Conservation (phyloP, 23 tunicate genomes). For the Halocynthia roretzi region DNA sequence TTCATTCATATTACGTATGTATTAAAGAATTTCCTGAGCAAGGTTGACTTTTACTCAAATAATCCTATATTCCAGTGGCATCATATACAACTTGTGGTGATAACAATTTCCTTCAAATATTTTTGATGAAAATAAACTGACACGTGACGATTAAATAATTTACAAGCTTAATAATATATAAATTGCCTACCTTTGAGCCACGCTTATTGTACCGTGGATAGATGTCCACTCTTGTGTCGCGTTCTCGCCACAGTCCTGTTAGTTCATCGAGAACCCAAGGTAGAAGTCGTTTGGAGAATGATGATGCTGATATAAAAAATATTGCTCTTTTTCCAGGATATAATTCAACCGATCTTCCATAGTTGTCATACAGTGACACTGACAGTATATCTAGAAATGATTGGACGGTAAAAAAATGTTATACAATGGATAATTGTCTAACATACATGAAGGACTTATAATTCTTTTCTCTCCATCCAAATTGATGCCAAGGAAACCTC, state of each 20-base stretch:
- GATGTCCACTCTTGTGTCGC: slow-evolving; percentile 33
- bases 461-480: slow-evolving; percentile 52
- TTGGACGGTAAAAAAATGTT: not conserved
- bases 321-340: slow-evolving; percentile 55
- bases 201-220: slow-evolving; percentile 37
- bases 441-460: slow-evolving; percentile 55
- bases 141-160: too few relatives aligned
- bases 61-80: too few relatives aligned
- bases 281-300: slow-evolving; percentile 36
- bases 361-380: slow-evolving; percentile 34
- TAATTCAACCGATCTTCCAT: slow-evolving; percentile 38
- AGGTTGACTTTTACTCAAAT: too few relatives aligned
- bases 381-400: slow-evolving; percentile 48
- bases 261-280: slow-evolving; percentile 81
- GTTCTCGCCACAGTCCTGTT: slow-evolving; percentile 85
- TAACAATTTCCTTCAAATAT: too few relatives aligned
- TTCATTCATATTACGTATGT: too few relatives aligned
- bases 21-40: too few relatives aligned
- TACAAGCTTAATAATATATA: too few relatives aligned
- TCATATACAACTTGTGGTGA: too few relatives aligned
- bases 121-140: too few relatives aligned
- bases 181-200: slow-evolving; percentile 29
- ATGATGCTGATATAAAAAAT: slow-evolving; percentile 25
- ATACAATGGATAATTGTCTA: not conserved
- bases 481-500: slow-evolving; percentile 49